Evolutionary conservation across 2,888 invertebrate genomes (phyloP).

Genomic region (Drosophila cyrtoloma): DNA sequence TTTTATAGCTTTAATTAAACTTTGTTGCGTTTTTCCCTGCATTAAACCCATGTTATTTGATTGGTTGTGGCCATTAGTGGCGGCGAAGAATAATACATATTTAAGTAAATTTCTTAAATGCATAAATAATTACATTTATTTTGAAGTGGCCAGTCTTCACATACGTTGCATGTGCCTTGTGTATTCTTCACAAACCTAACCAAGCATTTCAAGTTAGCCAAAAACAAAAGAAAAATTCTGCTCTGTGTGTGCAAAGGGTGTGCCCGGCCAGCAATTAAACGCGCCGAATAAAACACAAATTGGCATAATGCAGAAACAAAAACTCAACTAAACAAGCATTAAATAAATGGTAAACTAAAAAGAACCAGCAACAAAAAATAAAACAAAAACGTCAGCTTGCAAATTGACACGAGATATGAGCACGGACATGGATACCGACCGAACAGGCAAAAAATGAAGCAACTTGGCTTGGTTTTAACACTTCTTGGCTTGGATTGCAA

Average conservation of each 20-base stretch:
- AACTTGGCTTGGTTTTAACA: conserved; percentile 75
- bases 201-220: conserved; percentile 60
- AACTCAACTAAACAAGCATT: conserved; percentile 70
- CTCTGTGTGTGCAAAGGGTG: conserved; percentile 69
- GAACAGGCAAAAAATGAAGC: conserved; percentile 55
- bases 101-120: conserved; percentile 77
- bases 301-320: conserved; percentile 47
- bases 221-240: conserved; percentile 36
- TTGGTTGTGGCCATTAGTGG: background rate
- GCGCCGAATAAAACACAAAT: conserved; percentile 48
- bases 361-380: conserved; percentile 20
- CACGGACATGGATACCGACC: conserved; percentile 66
- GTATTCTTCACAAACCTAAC: conserved; percentile 76
- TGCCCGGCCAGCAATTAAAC: conserved; percentile 70
- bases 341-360: conserved; percentile 64
- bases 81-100: conserved; percentile 64
- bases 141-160: conserved; percentile 49
- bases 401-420: conserved; percentile 79
- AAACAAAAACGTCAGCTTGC: conserved; percentile 64
- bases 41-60: background rate
- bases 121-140: conserved; percentile 66
- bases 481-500: conserved; percentile 68
- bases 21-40: background rate
- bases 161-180: conserved; percentile 60
- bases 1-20: background rate